Base-by-base conservation (phyloP, 2,888 invertebrate genomes). In the Nasonia oneida region DNA sequence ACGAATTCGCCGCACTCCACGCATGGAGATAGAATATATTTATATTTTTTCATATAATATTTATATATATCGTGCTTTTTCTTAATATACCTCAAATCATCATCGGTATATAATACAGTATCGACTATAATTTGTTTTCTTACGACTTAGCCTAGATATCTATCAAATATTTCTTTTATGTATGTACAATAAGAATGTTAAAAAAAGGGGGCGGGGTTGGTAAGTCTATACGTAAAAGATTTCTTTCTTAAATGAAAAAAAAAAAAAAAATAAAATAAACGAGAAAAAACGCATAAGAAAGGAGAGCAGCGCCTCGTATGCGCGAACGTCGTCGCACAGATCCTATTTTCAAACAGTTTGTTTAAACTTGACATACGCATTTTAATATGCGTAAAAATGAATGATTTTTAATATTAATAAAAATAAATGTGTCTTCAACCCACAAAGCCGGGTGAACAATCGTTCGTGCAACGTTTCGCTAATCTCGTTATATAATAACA, bases 51-150 rank as follows among this genome's bases (percentile, higher is more conserved):
- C 42, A 77, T 81, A 86, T 86, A 84, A 87, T 87, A 87, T 86
- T 86, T 84, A 84, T 87, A 86, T 61, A 61, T 81, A 79, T 81
- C 86, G 86, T 84, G 82, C 82, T 84, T 90, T 89, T 89, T 89
- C 89, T 85, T 87, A 90, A 91, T 91, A 92, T 91, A 92, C 92
- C 90, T 91, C 90, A 92, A 91, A 90, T 90, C 89, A 89, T 91
- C 90, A 93, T 91, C 91, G 90, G 87, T 87, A 90, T 93, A 93
- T 93, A 90, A 91, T 93, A 93, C 93, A 93, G 89, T 92, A 92
- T 91, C 90, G 91, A 92, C 92, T 92, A 92, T 91, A 90, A 86
- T 87, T 86, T 86, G 75, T 85, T 85, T 91, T 90, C 91, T 92
- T 91, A 92, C 90, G 91, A 89, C 91, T 90, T 90, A 91, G 89